Percentiles rank a stretch among this genome's conserved stretches.
Evolutionary conservation across 2,113 vertebrate species (phyloP).

Genomic region (Rhegmatorhina hoffmannsi): DNA sequence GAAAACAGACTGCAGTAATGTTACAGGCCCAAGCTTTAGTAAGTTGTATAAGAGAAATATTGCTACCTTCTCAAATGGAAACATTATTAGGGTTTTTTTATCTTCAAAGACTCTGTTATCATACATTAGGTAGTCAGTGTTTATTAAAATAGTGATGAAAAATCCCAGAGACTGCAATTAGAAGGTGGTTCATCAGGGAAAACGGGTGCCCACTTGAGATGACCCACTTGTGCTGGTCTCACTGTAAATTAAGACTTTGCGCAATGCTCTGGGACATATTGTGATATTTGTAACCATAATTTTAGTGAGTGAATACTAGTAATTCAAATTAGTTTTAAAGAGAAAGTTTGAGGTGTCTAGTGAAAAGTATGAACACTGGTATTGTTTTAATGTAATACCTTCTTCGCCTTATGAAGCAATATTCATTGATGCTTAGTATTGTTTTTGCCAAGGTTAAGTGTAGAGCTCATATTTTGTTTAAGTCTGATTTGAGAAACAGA

Average conservation of each 20-base stretch:
- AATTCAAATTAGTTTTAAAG: background rate
- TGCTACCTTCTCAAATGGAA: background rate
- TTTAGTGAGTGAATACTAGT: background rate
- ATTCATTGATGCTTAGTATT: background rate
- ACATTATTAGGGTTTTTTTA: background rate
- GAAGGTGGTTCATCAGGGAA: background rate
- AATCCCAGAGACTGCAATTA: background rate
- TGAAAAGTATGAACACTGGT: background rate
- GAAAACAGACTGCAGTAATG: background rate
- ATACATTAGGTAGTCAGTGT: background rate
- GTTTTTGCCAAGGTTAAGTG: background rate
- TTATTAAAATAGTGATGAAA: background rate
- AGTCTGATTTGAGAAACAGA: background rate
- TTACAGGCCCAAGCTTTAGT: background rate
- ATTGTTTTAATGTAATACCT: background rate
- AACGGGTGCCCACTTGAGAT: background rate
- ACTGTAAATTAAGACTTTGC: background rate
- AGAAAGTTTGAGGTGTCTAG: background rate
- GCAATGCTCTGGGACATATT: background rate
- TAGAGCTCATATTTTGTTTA: background rate
- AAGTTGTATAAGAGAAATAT: background rate
- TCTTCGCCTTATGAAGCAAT: background rate
- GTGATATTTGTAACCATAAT: background rate
- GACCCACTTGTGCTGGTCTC: background rate
- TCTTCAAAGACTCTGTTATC: background rate